Base-by-base conservation (phyloP, 2,113 vertebrate genomes). In the Brachypodius melanocephalos region DNA sequence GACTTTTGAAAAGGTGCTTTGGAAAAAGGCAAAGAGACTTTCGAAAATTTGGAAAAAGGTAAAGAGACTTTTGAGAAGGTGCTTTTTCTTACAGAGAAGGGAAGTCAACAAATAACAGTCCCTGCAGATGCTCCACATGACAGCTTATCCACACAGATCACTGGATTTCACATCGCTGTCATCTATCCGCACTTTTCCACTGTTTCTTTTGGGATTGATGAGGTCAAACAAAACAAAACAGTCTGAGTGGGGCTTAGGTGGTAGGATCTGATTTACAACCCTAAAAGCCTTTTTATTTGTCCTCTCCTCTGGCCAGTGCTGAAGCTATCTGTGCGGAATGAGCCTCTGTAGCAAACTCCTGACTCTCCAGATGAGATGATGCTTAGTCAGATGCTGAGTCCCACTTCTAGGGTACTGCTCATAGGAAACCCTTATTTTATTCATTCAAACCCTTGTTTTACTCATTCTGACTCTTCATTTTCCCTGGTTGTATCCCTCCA, bases 241-340 rank as follows among this genome's bases (percentile, higher is more conserved):
- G 31, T 62, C 34, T 45, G 65, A 62, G 17, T 34, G 38, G 38
- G 28, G 38, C 74, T 89, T 55, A 78, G 46, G 43, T 61, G 36
- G 54, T 6, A 51, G 29, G 48, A 86, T 89, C 18, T 0, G 0
- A 61, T 38, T 31, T 34, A 38, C 15, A 63, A 3, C n/a, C 32
- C 29, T 29, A 5, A 42, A 62, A 78, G 14, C 5, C 17, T 24
- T 61, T 54, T 3, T 21, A 14, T 42, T 59, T 81, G 46, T 46
- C 25, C 10, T 38, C 54, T 48, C 34, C 66, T 71, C 9, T 67
- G 61, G 69, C 38, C 34, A 24, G 22, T 17, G 34, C 58, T 63
- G 48, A 62, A 79, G 57, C 14, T 42, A 29, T 58, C 34, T 22
- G 31, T n/a, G 65, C 24, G 86, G 49, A 83, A 72, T 65, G 48